A percentile compares a stretch with the other conserved stretches of the same genome.
phyloP scores from a whole-genome alignment of 2,888 invertebrate species.

The Lacanobia oleracea region DNA sequence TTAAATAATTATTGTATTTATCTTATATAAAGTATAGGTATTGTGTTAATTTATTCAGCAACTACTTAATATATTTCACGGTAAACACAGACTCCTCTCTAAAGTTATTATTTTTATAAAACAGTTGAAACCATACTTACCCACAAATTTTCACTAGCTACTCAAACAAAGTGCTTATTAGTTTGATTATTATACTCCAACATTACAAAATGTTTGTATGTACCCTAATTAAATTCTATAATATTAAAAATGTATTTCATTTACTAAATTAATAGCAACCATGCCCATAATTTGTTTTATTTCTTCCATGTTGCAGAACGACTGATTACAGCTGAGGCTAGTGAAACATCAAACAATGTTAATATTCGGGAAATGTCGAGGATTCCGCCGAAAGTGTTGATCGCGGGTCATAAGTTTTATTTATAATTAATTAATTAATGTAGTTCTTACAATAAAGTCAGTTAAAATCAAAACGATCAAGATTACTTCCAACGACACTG shows the following conservation, averaged over 20 bases:
- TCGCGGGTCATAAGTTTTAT: slow-evolving; percentile 21
- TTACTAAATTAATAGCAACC: slow-evolving; percentile 59
- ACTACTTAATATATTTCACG: slow-evolving; percentile 62
- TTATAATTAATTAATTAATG: slow-evolving; percentile 37
- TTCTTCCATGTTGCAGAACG: slow-evolving; percentile 53
- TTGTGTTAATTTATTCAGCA: slow-evolving; percentile 66
- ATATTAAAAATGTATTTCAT: slow-evolving; percentile 79
- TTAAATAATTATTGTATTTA: slow-evolving; percentile 65
- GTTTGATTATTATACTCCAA: slow-evolving; percentile 89
- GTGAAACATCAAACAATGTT: slow-evolving; percentile 42
- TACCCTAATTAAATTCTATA: slow-evolving; percentile 90
- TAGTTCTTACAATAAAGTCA: slow-evolving; percentile 43
- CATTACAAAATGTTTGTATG: slow-evolving; percentile 90
- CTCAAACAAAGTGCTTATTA: slow-evolving; percentile 88
- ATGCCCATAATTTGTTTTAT: slow-evolving; percentile 57
- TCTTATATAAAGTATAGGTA: slow-evolving; percentile 66
- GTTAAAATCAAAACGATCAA: slow-evolving; percentile 23
- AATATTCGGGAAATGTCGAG: slow-evolving; percentile 27
- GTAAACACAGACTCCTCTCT: slow-evolving; percentile 82
- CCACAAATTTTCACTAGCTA: slow-evolving; percentile 85
- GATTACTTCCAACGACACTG: slow-evolving; percentile 27
- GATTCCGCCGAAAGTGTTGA: slow-evolving; percentile 24
- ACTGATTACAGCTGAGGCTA: slow-evolving; percentile 40
- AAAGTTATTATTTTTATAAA: slow-evolving; percentile 77
- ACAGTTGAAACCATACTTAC: slow-evolving; percentile 79